Evolutionary conservation across 2,888 invertebrate species (phyloP).

Genomic region (Hermaeophaga mercurialis): DNA sequence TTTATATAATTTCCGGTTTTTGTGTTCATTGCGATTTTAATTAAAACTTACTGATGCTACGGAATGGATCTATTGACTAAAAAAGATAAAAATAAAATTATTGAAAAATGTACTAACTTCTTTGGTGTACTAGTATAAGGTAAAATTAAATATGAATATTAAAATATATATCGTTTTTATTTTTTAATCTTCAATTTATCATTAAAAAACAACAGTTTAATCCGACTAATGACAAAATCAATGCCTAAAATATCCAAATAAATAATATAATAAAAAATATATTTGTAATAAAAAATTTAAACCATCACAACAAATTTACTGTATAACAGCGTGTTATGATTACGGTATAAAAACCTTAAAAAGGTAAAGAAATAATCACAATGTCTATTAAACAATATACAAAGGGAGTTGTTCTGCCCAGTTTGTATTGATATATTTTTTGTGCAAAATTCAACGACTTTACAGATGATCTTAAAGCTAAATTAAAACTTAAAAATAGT

Average conservation of each 20-base stretch:
- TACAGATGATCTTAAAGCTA: conserved; percentile 3
- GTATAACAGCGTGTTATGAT: conserved; percentile 3
- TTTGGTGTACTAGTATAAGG: too few species aligned
- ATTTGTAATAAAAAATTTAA: conserved; percentile 10
- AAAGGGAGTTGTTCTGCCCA: not conserved
- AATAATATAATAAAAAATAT: conserved; percentile 6
- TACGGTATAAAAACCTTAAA: conserved; percentile 1
- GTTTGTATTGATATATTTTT: not conserved
- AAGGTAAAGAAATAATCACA: conserved; percentile 2
- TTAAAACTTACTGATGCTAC: too few species aligned
- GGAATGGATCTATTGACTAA: too few species aligned
- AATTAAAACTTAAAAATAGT: too few species aligned
- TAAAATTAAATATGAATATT: too few species aligned
- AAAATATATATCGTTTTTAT: too few species aligned
- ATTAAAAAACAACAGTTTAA: too few species aligned
- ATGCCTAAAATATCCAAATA: conserved; percentile 1
- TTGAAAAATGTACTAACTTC: too few species aligned
- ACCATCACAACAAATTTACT: conserved; percentile 10
- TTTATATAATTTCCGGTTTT: too few species aligned
- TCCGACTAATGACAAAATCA: not conserved
- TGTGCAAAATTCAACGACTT: conserved; percentile 6
- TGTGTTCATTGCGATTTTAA: too few species aligned
- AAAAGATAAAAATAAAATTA: too few species aligned
- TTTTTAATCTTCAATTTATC: too few species aligned
- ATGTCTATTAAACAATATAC: not conserved